Evolutionary conservation across 2,113 vertebrate genomes (phyloP).

Genomic region (Sula dactylatra): DNA sequence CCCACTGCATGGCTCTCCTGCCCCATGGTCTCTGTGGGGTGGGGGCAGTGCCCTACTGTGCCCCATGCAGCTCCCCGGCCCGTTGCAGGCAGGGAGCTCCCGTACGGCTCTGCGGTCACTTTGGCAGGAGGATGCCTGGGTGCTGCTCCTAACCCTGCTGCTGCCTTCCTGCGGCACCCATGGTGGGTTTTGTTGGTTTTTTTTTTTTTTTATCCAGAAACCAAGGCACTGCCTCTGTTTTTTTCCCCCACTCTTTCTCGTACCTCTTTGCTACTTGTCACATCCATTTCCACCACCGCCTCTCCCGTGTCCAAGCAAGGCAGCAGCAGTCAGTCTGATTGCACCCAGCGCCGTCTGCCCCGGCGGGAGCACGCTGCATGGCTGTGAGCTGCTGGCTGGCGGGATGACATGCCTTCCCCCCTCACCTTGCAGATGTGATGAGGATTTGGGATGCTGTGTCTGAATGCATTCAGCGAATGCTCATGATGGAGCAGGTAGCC

Average conservation of each 20-base stretch:
- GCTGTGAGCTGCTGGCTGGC: background rate
- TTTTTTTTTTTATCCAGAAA: background rate
- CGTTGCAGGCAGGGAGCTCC: background rate
- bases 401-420: background rate
- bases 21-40: background rate
- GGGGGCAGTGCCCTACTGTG: background rate
- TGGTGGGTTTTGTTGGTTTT: background rate
- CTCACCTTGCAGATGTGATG: fast-evolving
- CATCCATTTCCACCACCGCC: background rate
- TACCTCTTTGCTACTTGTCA: background rate
- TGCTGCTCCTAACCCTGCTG: too few relatives aligned
- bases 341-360: fast-evolving
- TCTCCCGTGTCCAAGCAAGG: fast-evolving
- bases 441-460: background rate
- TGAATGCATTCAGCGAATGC: background rate
- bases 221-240: background rate
- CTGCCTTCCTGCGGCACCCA: background rate
- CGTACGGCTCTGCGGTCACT: background rate
- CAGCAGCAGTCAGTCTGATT: background rate
- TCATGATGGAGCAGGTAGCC: background rate
- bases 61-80: background rate
- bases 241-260: background rate
- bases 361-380: fast-evolving
- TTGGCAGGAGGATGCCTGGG: background rate
- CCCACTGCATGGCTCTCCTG: fast-evolving